Evolutionary conservation across 2,797 vertebrate genomes (phyloP), one percentile per base, ranked within the genome.

Genomic region (Labeo calbasu): DNA sequence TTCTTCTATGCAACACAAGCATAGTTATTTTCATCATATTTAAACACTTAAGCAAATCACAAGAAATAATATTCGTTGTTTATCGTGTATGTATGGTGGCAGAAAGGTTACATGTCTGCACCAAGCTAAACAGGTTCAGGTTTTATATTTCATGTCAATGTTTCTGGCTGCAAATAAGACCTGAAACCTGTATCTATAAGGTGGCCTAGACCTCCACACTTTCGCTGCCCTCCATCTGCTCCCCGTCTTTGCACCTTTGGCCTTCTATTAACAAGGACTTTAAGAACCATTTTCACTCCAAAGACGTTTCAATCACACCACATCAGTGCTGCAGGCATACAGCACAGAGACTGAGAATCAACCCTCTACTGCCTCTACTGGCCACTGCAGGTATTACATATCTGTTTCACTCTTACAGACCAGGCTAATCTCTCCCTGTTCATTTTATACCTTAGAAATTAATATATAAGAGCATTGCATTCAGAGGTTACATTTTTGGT

Each of bases 231-330:
- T 65, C 63, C 63, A 68, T 75, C 85, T 75, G 28, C 46, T 63
- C n/a, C 57, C 80, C 28, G 71, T 46, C 28, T 51, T 77, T 68
- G 79, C 65, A 72, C 83, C 51, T 81, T 70, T 88, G 86, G 77
- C 76, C 76, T 70, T 85, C 69, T 78, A 68, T 88, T 81, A 87
- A 86, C 83, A 81, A 48, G 19, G 25, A 53, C 57, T 79, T 83
- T 87, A 57, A 84, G 51, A 13, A 13, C 23, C n/a, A 9, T 71
- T 86, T 66, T 73, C 73, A 68, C 63, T 71, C 32, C 19, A 69
- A 73, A 84, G 61, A 80, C 21, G 17, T 75, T 79, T 89, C 48
- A 75, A 71, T 85, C 77, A 79, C 76, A 79, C 63, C 43, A 48
- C 57, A 11, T 81, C 79, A 57, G 14, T 8, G 40, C 87, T 61